Evolutionary conservation across 2,888 invertebrate species (phyloP).

Genomic region (Cistogaster globosa): DNA sequence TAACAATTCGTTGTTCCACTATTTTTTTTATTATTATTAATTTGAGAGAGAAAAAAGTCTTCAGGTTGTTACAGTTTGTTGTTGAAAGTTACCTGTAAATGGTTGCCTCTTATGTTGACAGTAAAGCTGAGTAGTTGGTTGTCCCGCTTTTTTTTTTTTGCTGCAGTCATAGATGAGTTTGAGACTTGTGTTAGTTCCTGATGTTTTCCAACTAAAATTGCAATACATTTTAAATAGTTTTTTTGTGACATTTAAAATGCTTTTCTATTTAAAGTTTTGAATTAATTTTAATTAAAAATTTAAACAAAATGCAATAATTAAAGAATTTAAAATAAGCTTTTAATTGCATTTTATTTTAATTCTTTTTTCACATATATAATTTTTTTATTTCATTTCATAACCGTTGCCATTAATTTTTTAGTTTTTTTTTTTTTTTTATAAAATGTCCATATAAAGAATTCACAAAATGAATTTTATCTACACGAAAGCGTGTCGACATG

Average conservation of each 20-base stretch:
- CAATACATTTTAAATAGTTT: slow-evolving; percentile 33
- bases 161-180: background rate
- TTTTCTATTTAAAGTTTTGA: background rate
- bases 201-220: slow-evolving; percentile 60
- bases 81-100: slow-evolving; percentile 65
- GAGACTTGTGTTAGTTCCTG: background rate
- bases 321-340: slow-evolving; percentile 5
- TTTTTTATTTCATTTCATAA: slow-evolving; percentile 56
- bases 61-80: slow-evolving; percentile 61
- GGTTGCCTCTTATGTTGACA: background rate
- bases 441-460: too few relatives aligned
- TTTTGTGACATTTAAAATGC: slow-evolving; percentile 6
- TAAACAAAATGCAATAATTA: slow-evolving; percentile 1
- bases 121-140: background rate
- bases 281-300: slow-evolving; percentile 3
- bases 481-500: too few relatives aligned
- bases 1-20: slow-evolving; percentile 58
- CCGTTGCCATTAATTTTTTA: background rate
- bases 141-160: background rate
- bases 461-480: too few relatives aligned
- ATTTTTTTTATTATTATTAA: slow-evolving; percentile 7
- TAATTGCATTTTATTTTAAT: background rate
- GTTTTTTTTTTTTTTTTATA: too few relatives aligned
- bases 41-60: slow-evolving; percentile 61
- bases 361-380: background rate